Conservation (phyloP, 2,113 vertebrate genomes). For the Fukomys damarensis region DNA sequence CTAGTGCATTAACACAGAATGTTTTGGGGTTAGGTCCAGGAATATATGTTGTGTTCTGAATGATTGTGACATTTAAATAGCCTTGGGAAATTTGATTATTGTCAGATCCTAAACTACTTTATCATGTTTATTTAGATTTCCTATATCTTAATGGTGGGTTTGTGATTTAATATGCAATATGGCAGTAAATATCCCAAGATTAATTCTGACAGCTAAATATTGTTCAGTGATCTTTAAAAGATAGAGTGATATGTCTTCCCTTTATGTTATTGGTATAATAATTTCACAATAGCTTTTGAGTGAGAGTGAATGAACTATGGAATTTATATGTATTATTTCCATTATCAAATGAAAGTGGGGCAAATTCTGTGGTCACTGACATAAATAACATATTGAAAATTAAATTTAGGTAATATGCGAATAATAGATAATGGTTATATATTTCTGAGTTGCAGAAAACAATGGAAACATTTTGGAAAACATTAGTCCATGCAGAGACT, state of each 20-base stretch:
- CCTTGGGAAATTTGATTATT: conserved; percentile 32
- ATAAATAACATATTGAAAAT: neutral
- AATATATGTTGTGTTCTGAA: neutral
- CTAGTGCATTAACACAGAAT: neutral
- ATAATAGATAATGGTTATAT: neutral
- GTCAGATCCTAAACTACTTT: neutral
- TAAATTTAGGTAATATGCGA: neutral
- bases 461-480: conserved; percentile 3
- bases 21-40: neutral
- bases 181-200: accelerated
- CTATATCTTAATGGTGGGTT: neutral
- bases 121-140: conserved; percentile 34
- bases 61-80: neutral
- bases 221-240: conserved; percentile 31
- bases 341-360: neutral
- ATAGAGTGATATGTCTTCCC: neutral
- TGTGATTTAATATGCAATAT: neutral
- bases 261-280: neutral
- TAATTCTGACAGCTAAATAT: neutral
- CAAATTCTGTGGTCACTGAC: neutral
- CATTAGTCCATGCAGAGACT: neutral
- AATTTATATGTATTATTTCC: neutral
- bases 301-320: neutral
- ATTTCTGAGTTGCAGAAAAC: neutral
- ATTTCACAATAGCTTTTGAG: neutral